Base-by-base conservation (phyloP, 2,888 invertebrate species). In the Orthosia incerta region DNA sequence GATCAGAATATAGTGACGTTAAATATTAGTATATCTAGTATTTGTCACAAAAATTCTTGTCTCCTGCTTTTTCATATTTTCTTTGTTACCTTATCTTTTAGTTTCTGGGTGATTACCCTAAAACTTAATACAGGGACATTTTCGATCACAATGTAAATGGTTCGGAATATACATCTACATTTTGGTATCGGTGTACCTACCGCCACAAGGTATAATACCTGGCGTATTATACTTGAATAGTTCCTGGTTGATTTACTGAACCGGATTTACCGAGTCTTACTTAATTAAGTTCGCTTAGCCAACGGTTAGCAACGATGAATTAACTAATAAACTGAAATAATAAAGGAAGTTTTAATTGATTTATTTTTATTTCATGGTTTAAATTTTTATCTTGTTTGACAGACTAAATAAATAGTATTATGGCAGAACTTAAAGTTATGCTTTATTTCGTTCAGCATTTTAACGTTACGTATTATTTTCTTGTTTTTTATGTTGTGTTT, bases 151-250 rank as follows among this genome's bases (percentile, higher is more conserved):
- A 74, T 69, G 76, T 67, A 61, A 80, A 80, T 74, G 63, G 60
- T 63, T 73, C 46, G 62, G 84, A 80, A 82, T 66, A 82, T 66
- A 66, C 61, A 59, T 69, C 67, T 68, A 46, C n/a, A 68, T 72
- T 62, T 31, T 60, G 62, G 50, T 61, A 55, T 16, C 20, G 23
- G n/a, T 48, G 60, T 45, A 69, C 20, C 56, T 45, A 65, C 20
- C 50, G 55, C 46, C 55, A 61, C 56, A 61, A 50, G 31, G 23
- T n/a, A 50, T 50, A 63, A 64, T 64, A 26, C 23, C 53, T 62
- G 9, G 57, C 46, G 23, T 56, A 39, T 39, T 39, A 39, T 39
- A 66, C 46, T 39, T 72, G 39, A 57, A 71, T 48, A 56, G 48
- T 46, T 64, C 56, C 50, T 48, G 31, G 20, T 67, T 64, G 16